These are phyloP conservation scores for Ectemnius cavifrons DNA, from an alignment of 2,888 invertebrate species.

Conservation along the genomic window DNA sequence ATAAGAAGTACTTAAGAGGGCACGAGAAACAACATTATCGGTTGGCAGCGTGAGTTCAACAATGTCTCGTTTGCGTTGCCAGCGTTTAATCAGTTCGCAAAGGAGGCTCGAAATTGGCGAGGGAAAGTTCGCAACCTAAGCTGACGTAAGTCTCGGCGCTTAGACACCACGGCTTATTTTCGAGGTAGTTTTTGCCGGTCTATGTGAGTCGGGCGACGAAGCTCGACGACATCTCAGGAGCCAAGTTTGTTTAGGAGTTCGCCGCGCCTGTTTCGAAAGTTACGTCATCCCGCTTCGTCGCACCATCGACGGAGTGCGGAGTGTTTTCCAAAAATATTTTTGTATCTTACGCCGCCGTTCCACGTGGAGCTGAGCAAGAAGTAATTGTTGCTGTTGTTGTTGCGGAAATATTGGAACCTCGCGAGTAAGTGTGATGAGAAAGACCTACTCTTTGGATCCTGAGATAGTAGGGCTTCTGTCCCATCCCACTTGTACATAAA, in stretches of 20 bases:
- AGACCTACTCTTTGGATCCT: too few species aligned
- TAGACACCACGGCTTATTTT: conserved; percentile 3
- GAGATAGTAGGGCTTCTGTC: too few species aligned
- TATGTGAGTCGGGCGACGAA: not conserved
- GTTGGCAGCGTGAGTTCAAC: too few species aligned
- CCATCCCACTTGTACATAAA: not conserved
- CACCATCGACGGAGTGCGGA: not conserved
- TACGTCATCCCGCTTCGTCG: not conserved
- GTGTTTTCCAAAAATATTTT: conserved; percentile 7
- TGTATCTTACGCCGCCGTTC: not conserved
- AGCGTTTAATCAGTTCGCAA: too few species aligned
- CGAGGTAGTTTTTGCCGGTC: not conserved
- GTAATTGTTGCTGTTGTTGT: conserved; percentile 2
- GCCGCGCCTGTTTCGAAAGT: conserved; percentile 2
- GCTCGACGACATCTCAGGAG: not conserved
- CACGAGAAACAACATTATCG: too few species aligned
- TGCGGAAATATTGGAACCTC: conserved; percentile 4
- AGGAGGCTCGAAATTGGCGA: too few species aligned
- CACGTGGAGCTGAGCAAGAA: not conserved
- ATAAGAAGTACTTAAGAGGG: too few species aligned
- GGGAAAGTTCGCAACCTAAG: too few species aligned
- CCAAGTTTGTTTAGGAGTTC: conserved; percentile 7
- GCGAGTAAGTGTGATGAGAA: not conserved
- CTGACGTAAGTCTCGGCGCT: not conserved
- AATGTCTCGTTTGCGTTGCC: too few species aligned